phyloP scores from a whole-genome alignment of 2,113 vertebrate species.

The Nesospiza acunhae region DNA sequence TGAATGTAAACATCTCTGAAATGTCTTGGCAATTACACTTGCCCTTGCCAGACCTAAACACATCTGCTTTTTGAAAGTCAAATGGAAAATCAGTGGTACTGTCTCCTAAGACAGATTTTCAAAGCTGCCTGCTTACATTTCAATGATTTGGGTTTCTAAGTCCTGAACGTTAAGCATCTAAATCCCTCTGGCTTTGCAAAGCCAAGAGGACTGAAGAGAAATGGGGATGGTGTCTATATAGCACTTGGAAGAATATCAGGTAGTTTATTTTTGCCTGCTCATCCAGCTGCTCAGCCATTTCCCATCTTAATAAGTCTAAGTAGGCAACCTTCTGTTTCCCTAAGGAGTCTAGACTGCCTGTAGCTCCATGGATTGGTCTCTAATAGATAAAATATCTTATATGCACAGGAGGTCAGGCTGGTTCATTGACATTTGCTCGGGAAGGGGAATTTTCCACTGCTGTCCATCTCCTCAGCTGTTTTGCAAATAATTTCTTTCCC shows the following conservation, averaged over 20 bases:
- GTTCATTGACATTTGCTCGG: neutral
- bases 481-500: neutral
- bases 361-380: constrained; percentile 4
- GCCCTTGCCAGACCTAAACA: neutral
- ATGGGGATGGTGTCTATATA: neutral
- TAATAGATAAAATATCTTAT: constrained; percentile 24
- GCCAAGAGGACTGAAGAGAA: constrained; percentile 25
- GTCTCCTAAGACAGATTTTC: neutral
- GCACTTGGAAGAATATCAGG: constrained; percentile 56
- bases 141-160: neutral
- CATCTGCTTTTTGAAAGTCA: neutral
- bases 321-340: constrained; percentile 66
- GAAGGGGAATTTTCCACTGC: neutral
- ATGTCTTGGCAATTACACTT: neutral
- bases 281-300: constrained; percentile 62
- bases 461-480: neutral
- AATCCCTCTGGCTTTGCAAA: constrained; percentile 17
- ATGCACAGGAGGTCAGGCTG: neutral
- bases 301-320: constrained; percentile 59
- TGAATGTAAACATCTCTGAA: neutral
- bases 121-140: neutral
- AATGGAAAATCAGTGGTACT: neutral
- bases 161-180: constrained; percentile 8
- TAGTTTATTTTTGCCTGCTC: constrained; percentile 55
- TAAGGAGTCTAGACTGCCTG: constrained; percentile 51